Percentiles rank a stretch among this genome's conserved stretches.
Conservation (phyloP, 1,140 invertebrate genomes). For the Megathymus violae region DNA sequence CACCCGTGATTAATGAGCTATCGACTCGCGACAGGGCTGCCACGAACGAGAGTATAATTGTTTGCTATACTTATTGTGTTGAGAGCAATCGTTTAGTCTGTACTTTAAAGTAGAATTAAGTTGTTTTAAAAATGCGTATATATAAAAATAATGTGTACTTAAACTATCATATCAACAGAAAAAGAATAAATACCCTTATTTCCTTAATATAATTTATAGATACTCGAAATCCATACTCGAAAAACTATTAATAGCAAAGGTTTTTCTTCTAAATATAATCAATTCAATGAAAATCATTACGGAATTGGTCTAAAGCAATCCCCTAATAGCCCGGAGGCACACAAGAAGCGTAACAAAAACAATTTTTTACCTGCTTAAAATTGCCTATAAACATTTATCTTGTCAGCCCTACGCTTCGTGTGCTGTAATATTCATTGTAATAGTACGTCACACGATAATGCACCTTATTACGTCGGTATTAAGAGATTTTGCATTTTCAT, state of each 20-base stretch:
- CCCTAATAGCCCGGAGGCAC: background rate
- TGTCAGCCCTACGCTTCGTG: conserved; percentile 26
- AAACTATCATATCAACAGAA: no score
- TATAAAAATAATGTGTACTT: no score
- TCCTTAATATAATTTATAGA: no score
- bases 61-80: background rate
- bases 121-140: no score
- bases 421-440: conserved; percentile 25
- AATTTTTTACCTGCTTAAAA: conserved; percentile 27
- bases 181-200: no score
- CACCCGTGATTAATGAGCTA: conserved; percentile 74
- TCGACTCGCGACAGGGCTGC: conserved; percentile 58
- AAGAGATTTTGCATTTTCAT: conserved; percentile 2
- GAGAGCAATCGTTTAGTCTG: no score
- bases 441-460: background rate
- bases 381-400: conserved; percentile 30
- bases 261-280: background rate
- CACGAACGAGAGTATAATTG: background rate
- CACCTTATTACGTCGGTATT: background rate
- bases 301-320: background rate
- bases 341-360: conserved; percentile 23
- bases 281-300: background rate
- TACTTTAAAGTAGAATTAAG: no score
- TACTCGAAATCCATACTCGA: no score
- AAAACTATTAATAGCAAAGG: no score